Evolutionary conservation across 2,797 vertebrate species (phyloP), one percentile per base, ranked within the genome.

Genomic region (Thunnus albacares): DNA sequence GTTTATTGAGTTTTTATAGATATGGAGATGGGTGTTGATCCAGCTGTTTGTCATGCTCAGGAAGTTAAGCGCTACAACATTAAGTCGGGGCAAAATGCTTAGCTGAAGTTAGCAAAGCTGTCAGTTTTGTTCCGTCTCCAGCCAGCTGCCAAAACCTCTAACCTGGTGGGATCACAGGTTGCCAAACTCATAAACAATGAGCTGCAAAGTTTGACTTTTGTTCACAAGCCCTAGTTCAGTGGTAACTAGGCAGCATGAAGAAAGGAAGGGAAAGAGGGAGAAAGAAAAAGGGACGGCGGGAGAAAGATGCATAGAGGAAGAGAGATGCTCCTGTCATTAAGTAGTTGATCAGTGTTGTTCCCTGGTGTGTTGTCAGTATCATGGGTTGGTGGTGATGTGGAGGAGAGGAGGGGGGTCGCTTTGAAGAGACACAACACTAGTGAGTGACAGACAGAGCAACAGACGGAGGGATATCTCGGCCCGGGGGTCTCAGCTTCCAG

Each of bases 391-490:
- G 43, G 57, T 18, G 53, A 58, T 72, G 74, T 45, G 52, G 43
- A 26, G 43, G 20, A 15, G 71, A 15, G 55, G n/a, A 15, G 38
- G 59, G 47, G 24, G 59, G 33, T 24, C 9, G 41, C 79, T 91
- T 83, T 91, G 86, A 88, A 81, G 80, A 81, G 66, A 89, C 81
- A 82, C 84, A 82, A 80, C 87, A 83, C 59, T 7, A 7, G 68
- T 77, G 81, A 87, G 82, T 82, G 82, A 90, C 80, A 90, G 83
- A 83, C 77, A 76, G n/a, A 82, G 71, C 75, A 66, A 49, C 83
- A 85, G 77, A 85, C 53, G 5, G 80, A 83, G 77, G 77, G 69
- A 72, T 65, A 24, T 82, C 73, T 84, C 72, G 71, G 45, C 75
- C 79, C 15, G 10, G 66, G 79, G 86, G 71, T 81, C 75, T 70